phyloP scores from a whole-genome alignment of 1,140 invertebrate species.

The Drosophila prosaltans region DNA sequence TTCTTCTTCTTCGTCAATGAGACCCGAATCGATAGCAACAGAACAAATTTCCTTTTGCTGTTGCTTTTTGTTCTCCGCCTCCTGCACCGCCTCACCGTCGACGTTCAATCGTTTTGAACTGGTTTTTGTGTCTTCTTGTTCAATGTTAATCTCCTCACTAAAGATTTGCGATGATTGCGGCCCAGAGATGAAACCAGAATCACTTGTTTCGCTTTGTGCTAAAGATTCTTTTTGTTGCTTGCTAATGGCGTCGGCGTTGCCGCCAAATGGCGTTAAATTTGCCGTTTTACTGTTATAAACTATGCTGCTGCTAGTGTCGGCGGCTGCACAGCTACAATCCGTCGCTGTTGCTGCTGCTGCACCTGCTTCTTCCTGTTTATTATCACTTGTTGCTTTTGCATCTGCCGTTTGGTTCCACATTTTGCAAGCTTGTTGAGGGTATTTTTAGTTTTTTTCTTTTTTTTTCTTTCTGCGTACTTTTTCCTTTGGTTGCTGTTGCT shows the following conservation, averaged over 20 bases:
- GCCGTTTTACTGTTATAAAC: slow-evolving; percentile 66
- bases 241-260: slow-evolving; percentile 59
- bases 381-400: slow-evolving; percentile 30
- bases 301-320: slow-evolving; percentile 43
- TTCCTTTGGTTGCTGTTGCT: slow-evolving; percentile 17
- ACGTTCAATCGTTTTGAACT: slow-evolving; percentile 7
- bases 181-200: slow-evolving; percentile 83
- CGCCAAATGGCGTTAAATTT: slow-evolving; percentile 65
- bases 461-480: slow-evolving; percentile 10
- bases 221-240: slow-evolving; percentile 73
- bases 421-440: slow-evolving; percentile 68
- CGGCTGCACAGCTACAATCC: slow-evolving; percentile 70
- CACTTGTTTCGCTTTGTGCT: slow-evolving; percentile 80
- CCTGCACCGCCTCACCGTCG: neutral
- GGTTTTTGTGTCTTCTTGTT: slow-evolving; percentile 31
- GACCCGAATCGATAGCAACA: slow-evolving; percentile 67
- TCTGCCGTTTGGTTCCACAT: slow-evolving; percentile 79
- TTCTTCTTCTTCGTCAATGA: slow-evolving; percentile 60
- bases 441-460: slow-evolving; percentile 46
- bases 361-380: slow-evolving; percentile 43
- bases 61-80: slow-evolving; percentile 29
- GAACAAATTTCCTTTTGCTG: slow-evolving; percentile 28
- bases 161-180: slow-evolving; percentile 72
- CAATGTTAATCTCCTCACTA: slow-evolving; percentile 58
- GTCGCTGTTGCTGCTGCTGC: slow-evolving; percentile 63